Evolutionary conservation across 1,140 invertebrate genomes (phyloP), one percentile per base, ranked within the genome.

Genomic region (Diprion similis): DNA sequence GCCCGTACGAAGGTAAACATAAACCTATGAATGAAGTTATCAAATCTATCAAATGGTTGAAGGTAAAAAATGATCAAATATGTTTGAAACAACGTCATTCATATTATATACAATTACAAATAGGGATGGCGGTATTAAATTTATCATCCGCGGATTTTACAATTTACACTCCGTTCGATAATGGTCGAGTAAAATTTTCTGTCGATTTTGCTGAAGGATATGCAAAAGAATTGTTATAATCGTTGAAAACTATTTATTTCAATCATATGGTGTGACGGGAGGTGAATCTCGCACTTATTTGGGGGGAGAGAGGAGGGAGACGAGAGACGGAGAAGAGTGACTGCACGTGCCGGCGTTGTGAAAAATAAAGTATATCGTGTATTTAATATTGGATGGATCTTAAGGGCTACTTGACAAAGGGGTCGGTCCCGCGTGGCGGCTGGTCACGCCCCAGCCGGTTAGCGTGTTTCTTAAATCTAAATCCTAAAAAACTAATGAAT

Each of bases 71-170:
- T 67, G 15, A 64, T 17, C 47, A 70, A 24, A 10, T 66, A 46
- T 66, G 1, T 59, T 75, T 77, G 37, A 80, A 78, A 75, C 7
- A 73, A 19, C 77, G 72, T 47, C 72, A 77, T 15, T 65, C 67
- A 45, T 77, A 78, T 70, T 79, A 79, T 65, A 70, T 67, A 0
- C 77, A 79, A 75, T 66, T 79, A 4, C 75, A 79, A 75, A n/a
- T 79, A 46, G 71, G 78, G 4, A 76, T 78, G 75, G 71, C 74
- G 51, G 59, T 79, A 8, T 48, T 75, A 45, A 79, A 79, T 73
- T 9, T 79, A 7, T 67, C 66, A 37, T 24, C 19, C 6, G 46
- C 71, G 18, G 47, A 75, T 51, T 79, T 79, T 73, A 45, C 74
- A 17, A 76, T 78, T 69, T 78, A 78, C 72, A 11, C 76, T n/a